These are phyloP conservation scores for Amazonetta brasiliensis DNA, from an alignment of 2,797 vertebrate species.

Conservation along the genomic window DNA sequence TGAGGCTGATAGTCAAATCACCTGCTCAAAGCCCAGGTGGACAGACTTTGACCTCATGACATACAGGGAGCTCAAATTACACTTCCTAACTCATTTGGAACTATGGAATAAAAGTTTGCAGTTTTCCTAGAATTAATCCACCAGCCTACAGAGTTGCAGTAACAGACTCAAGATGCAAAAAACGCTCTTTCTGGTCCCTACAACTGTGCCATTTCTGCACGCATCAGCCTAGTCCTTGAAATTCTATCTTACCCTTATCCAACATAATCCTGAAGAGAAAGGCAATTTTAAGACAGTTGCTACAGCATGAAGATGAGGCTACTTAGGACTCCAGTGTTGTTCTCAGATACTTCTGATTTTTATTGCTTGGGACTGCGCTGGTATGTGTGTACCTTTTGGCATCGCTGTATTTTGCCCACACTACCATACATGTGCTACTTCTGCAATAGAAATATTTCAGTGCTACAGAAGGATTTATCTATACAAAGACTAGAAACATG, in stretches of 20 bases:
- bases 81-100: not conserved
- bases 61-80: not conserved
- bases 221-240: slow-evolving; percentile 11
- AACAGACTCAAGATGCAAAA: slow-evolving; percentile 6
- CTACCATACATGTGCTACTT: not conserved
- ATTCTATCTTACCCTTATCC: slow-evolving; percentile 29
- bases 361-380: not conserved
- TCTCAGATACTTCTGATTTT: slow-evolving; percentile 25
- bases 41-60: slow-evolving; percentile 31
- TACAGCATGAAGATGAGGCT: slow-evolving; percentile 17
- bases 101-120: not conserved
- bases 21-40: slow-evolving; percentile 13
- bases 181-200: not conserved
- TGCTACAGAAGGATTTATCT: not conserved
- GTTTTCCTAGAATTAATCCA: slow-evolving; percentile 20
- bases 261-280: slow-evolving; percentile 30
- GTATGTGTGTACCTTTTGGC: not conserved
- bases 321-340: not conserved
- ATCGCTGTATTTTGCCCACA: not conserved
- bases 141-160: not conserved
- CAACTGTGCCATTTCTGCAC: not conserved
- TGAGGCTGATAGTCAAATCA: slow-evolving; percentile 11
- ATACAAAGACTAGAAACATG: not conserved
- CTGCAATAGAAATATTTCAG: not conserved
- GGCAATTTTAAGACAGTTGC: slow-evolving; percentile 2